These are phyloP conservation scores for Apamea monoglypha DNA, from an alignment of 2,888 invertebrate species.

Conservation along the genomic window DNA sequence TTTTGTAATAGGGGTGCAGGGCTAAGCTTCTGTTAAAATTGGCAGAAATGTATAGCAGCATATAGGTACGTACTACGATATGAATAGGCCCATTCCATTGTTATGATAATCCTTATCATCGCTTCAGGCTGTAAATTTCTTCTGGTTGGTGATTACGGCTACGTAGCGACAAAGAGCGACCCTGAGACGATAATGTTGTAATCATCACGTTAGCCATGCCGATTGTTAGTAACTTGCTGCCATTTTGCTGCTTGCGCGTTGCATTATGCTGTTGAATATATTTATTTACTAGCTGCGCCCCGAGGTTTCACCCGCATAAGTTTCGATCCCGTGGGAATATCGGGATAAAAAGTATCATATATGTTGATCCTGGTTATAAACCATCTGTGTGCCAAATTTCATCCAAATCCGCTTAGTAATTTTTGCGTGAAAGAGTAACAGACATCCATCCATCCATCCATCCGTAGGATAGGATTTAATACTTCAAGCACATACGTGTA, in stretches of 20 bases:
- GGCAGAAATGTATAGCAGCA: background rate
- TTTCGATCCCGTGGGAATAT: no score
- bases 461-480: no score
- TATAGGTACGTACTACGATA: background rate
- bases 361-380: no score
- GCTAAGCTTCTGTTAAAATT: background rate
- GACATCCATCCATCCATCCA: no score
- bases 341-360: no score
- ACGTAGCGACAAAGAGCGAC: conserved; percentile 24
- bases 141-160: conserved; percentile 22
- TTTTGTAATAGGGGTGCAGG: background rate
- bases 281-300: no score
- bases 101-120: conserved; percentile 47
- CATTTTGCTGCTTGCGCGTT: background rate
- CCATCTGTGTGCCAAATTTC: no score
- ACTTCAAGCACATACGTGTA: no score
- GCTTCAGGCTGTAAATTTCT: conserved; percentile 55
- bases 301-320: no score
- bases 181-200: conserved; percentile 36
- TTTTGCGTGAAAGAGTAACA: no score
- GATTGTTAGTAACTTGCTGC: conserved; percentile 26
- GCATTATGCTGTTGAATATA: background rate
- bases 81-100: conserved; percentile 32
- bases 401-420: no score
- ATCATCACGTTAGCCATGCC: conserved; percentile 31